phyloP scores from a whole-genome alignment of 2,888 invertebrate species.

The Lasioglossum calceatum region DNA sequence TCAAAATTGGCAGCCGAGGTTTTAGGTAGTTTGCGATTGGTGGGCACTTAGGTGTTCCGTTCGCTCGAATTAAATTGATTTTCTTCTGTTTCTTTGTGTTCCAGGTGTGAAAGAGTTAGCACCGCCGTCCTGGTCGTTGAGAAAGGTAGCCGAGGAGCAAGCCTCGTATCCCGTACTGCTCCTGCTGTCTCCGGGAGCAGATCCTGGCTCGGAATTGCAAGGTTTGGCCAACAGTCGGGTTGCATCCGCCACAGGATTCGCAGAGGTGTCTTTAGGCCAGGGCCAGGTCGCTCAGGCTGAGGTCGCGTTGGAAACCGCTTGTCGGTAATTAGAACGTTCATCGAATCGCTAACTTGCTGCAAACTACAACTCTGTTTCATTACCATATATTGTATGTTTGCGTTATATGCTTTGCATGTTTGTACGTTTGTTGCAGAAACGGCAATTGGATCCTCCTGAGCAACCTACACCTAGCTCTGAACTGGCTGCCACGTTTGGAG shows the following conservation, averaged over 20 bases:
- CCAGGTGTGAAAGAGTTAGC: conserved; percentile 85
- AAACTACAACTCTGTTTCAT: neutral
- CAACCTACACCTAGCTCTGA: conserved; percentile 81
- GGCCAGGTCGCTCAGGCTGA: conserved; percentile 88
- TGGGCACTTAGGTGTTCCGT: no score
- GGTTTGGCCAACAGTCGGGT: conserved; percentile 86
- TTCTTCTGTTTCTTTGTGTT: neutral
- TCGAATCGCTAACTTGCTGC: neutral
- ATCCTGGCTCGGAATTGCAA: conserved; percentile 93
- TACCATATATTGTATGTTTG: no score
- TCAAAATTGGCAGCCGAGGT: conserved; percentile 89
- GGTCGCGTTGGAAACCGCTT: conserved; percentile 83
- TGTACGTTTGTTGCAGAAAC: conserved; percentile 60
- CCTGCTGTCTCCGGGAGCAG: conserved; percentile 94
- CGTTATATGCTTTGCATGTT: no score
- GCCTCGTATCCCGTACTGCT: conserved; percentile 91
- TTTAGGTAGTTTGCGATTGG: conserved; percentile 85
- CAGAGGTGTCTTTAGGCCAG: conserved; percentile 91
- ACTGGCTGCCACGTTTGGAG: conserved; percentile 82
- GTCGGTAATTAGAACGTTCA: conserved; percentile 77
- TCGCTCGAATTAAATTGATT: neutral
- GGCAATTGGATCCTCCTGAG: conserved; percentile 82
- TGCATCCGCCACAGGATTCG: conserved; percentile 71
- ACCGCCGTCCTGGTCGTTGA: conserved; percentile 86
- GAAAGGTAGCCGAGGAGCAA: conserved; percentile 86